These are phyloP conservation scores for Halcyon chelicuti DNA, from an alignment of 2,797 vertebrate genomes.

Conservation along the genomic window DNA sequence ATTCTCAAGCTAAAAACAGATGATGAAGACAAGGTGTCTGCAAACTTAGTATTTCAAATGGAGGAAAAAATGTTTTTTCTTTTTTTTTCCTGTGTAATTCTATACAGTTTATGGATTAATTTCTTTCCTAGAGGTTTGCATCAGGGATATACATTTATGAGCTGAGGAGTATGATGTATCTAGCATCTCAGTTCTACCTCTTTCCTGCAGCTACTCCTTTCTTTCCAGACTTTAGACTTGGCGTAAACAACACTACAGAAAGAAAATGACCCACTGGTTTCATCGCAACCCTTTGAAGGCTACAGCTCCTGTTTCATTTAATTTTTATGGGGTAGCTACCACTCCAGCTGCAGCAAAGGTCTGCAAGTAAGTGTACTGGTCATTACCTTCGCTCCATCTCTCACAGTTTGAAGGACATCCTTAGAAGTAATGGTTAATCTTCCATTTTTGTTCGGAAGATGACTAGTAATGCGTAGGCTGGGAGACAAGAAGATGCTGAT, in stretches of 20 bases:
- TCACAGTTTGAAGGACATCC: not conserved
- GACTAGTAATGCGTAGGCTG: not conserved
- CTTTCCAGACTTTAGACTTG: not conserved
- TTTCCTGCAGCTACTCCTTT: not conserved
- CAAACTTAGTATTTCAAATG: not conserved
- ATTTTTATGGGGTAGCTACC: constrained; percentile 92
- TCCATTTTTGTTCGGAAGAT: not conserved
- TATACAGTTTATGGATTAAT: not conserved
- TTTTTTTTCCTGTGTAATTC: not conserved
- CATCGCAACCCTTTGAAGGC: constrained; percentile 98
- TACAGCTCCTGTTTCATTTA: constrained; percentile 93
- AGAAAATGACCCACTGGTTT: constrained; percentile 97
- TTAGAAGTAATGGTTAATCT: not conserved
- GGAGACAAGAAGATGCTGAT: not conserved
- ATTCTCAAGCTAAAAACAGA: not conserved
- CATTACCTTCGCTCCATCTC: not conserved
- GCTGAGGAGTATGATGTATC: not conserved
- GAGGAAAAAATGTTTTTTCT: no score
- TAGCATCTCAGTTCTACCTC: not conserved
- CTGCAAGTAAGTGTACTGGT: constrained; percentile 89
- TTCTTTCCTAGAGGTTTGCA: not conserved
- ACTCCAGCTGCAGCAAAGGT: constrained; percentile 91
- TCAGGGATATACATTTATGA: not conserved
- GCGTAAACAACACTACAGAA: not conserved
- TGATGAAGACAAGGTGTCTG: not conserved